phyloP scores from a whole-genome alignment of 2,797 vertebrate species.

The Pseudopleuronectes americanus region DNA sequence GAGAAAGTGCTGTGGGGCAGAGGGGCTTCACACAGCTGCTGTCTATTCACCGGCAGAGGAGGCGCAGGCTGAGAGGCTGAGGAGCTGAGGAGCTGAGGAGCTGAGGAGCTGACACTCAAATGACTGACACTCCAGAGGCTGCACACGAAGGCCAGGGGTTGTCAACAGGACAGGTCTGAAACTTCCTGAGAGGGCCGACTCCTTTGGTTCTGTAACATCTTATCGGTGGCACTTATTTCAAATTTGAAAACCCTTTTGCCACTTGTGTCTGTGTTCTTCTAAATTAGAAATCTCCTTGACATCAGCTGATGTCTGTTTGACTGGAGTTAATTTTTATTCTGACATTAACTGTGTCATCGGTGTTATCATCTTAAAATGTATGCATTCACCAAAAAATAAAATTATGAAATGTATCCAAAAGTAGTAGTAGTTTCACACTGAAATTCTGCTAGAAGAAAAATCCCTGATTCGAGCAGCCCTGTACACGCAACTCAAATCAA shows the following conservation, averaged over 20 bases:
- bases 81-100: conserved; percentile 15
- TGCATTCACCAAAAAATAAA: too few relatives aligned
- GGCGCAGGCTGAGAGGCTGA: conserved; percentile 34
- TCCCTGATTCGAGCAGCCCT: conserved; percentile 24
- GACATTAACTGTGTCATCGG: not conserved
- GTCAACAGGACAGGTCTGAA: conserved; percentile 29
- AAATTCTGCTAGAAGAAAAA: conserved; percentile 31
- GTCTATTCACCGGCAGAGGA: conserved; percentile 42
- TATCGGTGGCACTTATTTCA: too few relatives aligned
- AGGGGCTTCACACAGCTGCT: conserved; percentile 47
- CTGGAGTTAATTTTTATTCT: not conserved
- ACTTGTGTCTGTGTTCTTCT: not conserved
- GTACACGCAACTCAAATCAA: conserved; percentile 49
- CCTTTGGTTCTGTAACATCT: not conserved
- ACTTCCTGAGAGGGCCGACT: not conserved
- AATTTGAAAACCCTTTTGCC: not conserved
- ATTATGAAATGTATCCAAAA: too few relatives aligned
- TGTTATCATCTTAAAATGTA: too few relatives aligned
- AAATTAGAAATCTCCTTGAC: not conserved
- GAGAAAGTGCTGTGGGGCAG: conserved; percentile 70
- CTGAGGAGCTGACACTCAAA: conserved; percentile 37
- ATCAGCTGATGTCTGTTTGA: not conserved
- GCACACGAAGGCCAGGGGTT: conserved; percentile 32
- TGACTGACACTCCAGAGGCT: conserved; percentile 13
- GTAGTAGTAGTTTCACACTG: not conserved